Base-by-base conservation (phyloP, 1,140 invertebrate species). In the Heterodera schachtii region DNA sequence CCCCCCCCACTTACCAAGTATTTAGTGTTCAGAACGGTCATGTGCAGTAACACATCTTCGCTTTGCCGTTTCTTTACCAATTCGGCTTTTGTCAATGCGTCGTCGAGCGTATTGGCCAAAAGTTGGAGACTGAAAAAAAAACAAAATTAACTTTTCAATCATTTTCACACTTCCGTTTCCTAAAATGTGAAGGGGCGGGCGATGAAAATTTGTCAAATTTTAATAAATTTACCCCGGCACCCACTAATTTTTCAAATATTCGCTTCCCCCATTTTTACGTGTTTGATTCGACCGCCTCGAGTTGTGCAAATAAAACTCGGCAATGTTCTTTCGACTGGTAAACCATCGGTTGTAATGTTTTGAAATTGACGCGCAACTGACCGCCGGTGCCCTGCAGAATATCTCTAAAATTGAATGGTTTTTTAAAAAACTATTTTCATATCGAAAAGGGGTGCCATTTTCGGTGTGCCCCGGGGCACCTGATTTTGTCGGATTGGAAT, bases 61-160 rank as follows among this genome's bases (percentile, higher is more conserved):
- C 64, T 82, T 21, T 44, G 46, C 16, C 80, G 66, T 46, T 82
- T 74, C 69, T 73, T 41, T 3, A 76, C 74, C 31, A 82, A 41
- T 9, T 43, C 79, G 2, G 79, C 70, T 9, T 57, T 4, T 9
- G 64, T 49, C 46, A 82, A 49, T 9, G 77, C 47, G 11, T 82
- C 69, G 46, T 82, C 81, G 47, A 82, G 41, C 3, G 64, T 46
- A 47, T 82, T 75, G 13, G 81, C 81, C 66, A 82, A 66, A 19
- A 31, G 47, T 66, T 82, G 81, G 4, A 82, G 46, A 21, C 81
- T 82, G 43, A 82, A 82, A 81, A 76, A 78, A n/a, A 73, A 60
- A 19, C 19, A 16, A 43, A 19, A 79, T 46, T 21, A 43, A 43
- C 11, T 75, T 2, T 52, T n/a, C n/a, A 21, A 64, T 57, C 16